Conservation (phyloP, 2,888 invertebrate genomes). For the Orthosia gracilis region DNA sequence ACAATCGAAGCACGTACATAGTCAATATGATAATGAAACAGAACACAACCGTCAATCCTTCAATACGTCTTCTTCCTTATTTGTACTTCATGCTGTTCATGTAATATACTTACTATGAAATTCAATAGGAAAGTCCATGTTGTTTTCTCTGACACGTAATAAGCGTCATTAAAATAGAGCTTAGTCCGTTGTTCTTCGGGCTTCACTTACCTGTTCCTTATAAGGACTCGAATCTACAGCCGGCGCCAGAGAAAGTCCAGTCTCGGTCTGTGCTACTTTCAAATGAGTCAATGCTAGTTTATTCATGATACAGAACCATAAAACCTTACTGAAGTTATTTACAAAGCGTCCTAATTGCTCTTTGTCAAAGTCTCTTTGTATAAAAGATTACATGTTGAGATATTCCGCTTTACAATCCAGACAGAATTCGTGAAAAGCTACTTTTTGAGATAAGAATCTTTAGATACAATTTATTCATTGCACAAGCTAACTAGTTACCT, state of each 20-base stretch:
- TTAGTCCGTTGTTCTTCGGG: conserved; percentile 53
- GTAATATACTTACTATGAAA: conserved; percentile 38
- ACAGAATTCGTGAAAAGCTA: conserved; percentile 67
- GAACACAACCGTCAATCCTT: conserved; percentile 39
- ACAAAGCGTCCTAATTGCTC: conserved; percentile 65
- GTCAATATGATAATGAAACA: conserved; percentile 43
- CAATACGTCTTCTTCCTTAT: conserved; percentile 46
- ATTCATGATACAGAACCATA: conserved; percentile 54
- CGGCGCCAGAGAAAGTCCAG: conserved; percentile 64
- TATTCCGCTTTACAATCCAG: conserved; percentile 64
- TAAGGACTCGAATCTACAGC: conserved; percentile 64
- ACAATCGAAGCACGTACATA: conserved; percentile 40
- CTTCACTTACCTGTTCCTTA: conserved; percentile 63
- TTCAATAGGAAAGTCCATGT: conserved; percentile 43
- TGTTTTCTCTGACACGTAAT: conserved; percentile 55
- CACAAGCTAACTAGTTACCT: conserved; percentile 63
- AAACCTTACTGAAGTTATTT: conserved; percentile 55
- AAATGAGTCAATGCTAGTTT: conserved; percentile 55
- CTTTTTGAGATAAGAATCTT: conserved; percentile 67
- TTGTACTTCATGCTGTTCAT: conserved; percentile 40
- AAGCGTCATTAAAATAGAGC: conserved; percentile 62
- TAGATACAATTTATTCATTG: conserved; percentile 67
- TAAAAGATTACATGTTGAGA: conserved; percentile 61
- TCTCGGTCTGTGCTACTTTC: conserved; percentile 54
- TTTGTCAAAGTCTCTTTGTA: conserved; percentile 59